Percentiles rank a stretch among this genome's conserved stretches.
phyloP scores from a whole-genome alignment of 1,140 invertebrate genomes.

The Lethrus apterus region DNA sequence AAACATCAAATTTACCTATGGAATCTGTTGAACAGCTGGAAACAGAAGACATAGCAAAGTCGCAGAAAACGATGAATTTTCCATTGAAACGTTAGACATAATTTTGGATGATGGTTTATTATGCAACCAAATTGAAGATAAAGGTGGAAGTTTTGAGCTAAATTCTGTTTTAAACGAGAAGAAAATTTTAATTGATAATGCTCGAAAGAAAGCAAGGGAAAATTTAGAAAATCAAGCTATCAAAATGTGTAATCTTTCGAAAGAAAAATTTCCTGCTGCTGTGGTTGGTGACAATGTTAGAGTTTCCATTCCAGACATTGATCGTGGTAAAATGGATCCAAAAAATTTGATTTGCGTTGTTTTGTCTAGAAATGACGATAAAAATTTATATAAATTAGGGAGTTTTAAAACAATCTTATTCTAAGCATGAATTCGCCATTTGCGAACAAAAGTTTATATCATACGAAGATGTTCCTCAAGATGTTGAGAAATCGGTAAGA shows the following conservation, averaged over 20 bases:
- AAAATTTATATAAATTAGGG: slow-evolving; percentile 9
- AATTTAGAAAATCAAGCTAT: slow-evolving; percentile 12
- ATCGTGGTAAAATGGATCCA: slow-evolving; percentile 6
- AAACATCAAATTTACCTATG: slow-evolving; percentile 9
- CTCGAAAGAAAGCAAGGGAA: slow-evolving; percentile 10
- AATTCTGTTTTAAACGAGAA: too few species aligned
- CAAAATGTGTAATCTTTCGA: slow-evolving; percentile 6
- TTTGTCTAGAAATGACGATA: slow-evolving; percentile 7
- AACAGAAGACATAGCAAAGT: too few species aligned
- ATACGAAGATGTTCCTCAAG: not conserved
- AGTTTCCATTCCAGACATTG: slow-evolving; percentile 10
- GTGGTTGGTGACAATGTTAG: slow-evolving; percentile 11
- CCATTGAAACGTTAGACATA: too few species aligned
- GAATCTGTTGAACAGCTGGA: too few species aligned
- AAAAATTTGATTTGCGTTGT: slow-evolving; percentile 8
- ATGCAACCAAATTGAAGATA: too few species aligned
- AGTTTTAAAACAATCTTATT: not conserved
- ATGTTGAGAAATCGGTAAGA: not conserved
- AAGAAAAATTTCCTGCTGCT: not conserved
- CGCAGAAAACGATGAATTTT: too few species aligned
- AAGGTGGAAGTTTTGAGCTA: too few species aligned
- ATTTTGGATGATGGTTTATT: too few species aligned
- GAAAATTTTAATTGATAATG: too few species aligned
- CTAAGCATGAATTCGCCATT: not conserved
- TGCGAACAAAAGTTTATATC: not conserved